These are phyloP conservation scores for Epizoanthus ramosus DNA, from an alignment of 92 coral and sea anemone species.

Conservation along the genomic window DNA sequence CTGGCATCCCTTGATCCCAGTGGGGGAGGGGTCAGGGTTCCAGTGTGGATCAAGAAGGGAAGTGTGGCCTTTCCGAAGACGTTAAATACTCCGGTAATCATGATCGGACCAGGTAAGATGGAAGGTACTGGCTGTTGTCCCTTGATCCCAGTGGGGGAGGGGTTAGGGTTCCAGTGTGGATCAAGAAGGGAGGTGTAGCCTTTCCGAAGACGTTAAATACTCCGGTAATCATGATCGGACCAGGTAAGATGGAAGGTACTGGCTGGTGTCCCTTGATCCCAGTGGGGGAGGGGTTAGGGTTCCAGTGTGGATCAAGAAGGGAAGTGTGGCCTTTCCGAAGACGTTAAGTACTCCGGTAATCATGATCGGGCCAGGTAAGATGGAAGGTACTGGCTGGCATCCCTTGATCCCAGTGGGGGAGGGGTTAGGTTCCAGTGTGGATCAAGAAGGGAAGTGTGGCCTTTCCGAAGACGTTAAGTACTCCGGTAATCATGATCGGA, in stretches of 20 bases:
- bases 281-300: slow-evolving; percentile 39
- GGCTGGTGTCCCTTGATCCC: slow-evolving; percentile 88
- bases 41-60: slow-evolving; percentile 88
- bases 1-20: slow-evolving; percentile 78
- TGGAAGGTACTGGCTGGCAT: slow-evolving; percentile 94
- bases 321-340: slow-evolving; percentile 85
- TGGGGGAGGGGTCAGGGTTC: slow-evolving; percentile 50
- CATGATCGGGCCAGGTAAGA: slow-evolving; percentile 96
- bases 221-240: slow-evolving; percentile 95
- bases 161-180: slow-evolving; percentile 79
- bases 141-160: slow-evolving; percentile 47
- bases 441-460: slow-evolving; percentile 81
- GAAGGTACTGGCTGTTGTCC: slow-evolving; percentile 97
- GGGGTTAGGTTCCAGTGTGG: slow-evolving; percentile 80
- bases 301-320: slow-evolving; percentile 89
- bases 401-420: slow-evolving; percentile 57
- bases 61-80: slow-evolving; percentile 82
- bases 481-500: slow-evolving; percentile 92
- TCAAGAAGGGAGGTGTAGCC: slow-evolving; percentile 79
- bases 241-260: slow-evolving; percentile 86
- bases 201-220: slow-evolving; percentile 72
- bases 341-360: slow-evolving; percentile 68
- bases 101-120: slow-evolving; percentile 96
- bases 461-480: slow-evolving; percentile 70
- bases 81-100: slow-evolving; percentile 70